Percentiles rank a stretch among this genome's conserved stretches.
These are phyloP conservation scores for Eumerus sabulonum DNA, from an alignment of 2,888 invertebrate genomes.

Conservation along the genomic window DNA sequence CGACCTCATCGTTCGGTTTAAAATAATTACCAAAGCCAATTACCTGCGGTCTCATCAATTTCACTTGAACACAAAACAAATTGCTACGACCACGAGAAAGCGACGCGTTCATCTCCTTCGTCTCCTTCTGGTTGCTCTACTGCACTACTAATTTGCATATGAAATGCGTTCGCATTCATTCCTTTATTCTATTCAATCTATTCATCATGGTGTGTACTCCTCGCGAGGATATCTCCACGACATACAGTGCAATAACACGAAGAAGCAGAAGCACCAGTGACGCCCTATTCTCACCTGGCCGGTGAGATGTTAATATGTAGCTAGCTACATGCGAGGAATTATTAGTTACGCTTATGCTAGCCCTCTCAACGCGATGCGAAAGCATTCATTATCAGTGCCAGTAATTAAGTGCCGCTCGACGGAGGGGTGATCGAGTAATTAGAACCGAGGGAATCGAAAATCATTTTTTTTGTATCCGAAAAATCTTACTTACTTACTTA, in stretches of 20 bases:
- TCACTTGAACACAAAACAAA: slow-evolving; percentile 66
- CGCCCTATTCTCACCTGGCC: slow-evolving; percentile 60
- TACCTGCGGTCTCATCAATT: slow-evolving; percentile 66
- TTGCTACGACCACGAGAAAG: slow-evolving; percentile 55
- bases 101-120: slow-evolving; percentile 13
- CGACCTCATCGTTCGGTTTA: slow-evolving; percentile 61
- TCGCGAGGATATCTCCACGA: slow-evolving; percentile 46
- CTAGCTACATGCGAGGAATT: slow-evolving; percentile 64
- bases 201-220: slow-evolving; percentile 9
- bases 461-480: too few relatives aligned
- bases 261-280: slow-evolving; percentile 1
- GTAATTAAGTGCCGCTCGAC: slow-evolving; percentile 51
- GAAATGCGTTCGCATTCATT: slow-evolving; percentile 58
- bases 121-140: slow-evolving; percentile 2
- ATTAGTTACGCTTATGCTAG: slow-evolving; percentile 66
- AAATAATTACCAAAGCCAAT: slow-evolving; percentile 67
- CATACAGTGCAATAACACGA: slow-evolving; percentile 20
- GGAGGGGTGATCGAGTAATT: too few relatives aligned
- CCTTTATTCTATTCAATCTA: slow-evolving; percentile 10
- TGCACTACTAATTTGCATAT: slow-evolving; percentile 53
- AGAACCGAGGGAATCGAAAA: too few relatives aligned
- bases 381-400: slow-evolving; percentile 54
- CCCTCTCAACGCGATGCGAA: slow-evolving; percentile 45
- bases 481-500: too few relatives aligned
- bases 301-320: slow-evolving; percentile 58